phyloP scores from a whole-genome alignment of 1,140 invertebrate species.

The Chlorops oryzae region DNA sequence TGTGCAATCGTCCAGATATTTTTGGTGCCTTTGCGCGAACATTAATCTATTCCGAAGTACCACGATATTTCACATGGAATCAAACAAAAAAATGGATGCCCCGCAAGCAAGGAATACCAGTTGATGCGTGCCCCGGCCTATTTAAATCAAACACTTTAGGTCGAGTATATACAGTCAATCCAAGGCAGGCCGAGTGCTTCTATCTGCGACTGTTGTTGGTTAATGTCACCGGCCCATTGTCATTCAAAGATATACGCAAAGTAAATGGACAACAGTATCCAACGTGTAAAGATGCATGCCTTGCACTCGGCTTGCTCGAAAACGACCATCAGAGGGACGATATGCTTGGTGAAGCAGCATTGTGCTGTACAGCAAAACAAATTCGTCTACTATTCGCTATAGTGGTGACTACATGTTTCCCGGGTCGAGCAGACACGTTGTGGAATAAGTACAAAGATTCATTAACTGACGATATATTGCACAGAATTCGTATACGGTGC shows the following conservation, averaged over 20 bases:
- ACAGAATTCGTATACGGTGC: conserved; percentile 38
- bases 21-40: conserved; percentile 48
- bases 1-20: conserved; percentile 35
- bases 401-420: conserved; percentile 31
- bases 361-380: conserved; percentile 24
- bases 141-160: conserved; percentile 29
- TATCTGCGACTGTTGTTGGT: conserved; percentile 38
- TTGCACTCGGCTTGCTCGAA: conserved; percentile 39
- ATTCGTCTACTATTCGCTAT: conserved; percentile 33
- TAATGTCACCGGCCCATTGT: conserved; percentile 15
- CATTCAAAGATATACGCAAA: conserved; percentile 21
- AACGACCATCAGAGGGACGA: conserved; percentile 38
- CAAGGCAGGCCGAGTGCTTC: conserved; percentile 43
- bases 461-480: conserved; percentile 27
- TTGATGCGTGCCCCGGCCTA: conserved; percentile 14
- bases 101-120: conserved; percentile 17
- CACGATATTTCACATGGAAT: conserved; percentile 48
- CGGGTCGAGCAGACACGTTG: conserved; percentile 28
- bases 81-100: conserved; percentile 26
- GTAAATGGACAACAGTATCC: conserved; percentile 21
- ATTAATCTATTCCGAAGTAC: conserved; percentile 47
- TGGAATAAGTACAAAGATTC: conserved; percentile 38
- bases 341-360: conserved; percentile 38
- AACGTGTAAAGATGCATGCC: conserved; percentile 31
- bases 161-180: conserved; percentile 44